Evolutionary conservation across 2,888 invertebrate species (phyloP).

Genomic region (Diadegma fenestrale): DNA sequence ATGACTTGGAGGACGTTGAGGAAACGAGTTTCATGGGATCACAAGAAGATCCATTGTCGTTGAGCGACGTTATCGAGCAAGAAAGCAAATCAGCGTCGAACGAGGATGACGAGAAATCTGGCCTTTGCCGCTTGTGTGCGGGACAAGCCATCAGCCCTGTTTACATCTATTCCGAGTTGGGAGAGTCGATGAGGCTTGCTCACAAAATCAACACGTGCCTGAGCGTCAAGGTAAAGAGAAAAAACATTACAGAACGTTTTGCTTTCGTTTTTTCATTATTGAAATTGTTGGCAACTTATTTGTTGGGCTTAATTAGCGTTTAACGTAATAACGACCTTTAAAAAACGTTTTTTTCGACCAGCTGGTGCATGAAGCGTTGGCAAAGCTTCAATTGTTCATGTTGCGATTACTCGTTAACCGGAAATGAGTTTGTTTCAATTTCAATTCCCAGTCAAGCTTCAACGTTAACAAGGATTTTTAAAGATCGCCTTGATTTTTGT

Average conservation of each 20-base stretch:
- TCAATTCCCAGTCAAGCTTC: no score
- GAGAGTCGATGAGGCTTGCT: conserved; percentile 76
- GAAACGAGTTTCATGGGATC: conserved; percentile 76
- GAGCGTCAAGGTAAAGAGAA: conserved; percentile 75
- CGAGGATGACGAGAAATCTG: conserved; percentile 43
- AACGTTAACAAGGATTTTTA: no score
- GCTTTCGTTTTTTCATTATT: no score
- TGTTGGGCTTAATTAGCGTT: no score
- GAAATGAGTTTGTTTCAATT: no score
- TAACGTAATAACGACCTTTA: no score
- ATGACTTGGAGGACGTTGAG: conserved; percentile 74
- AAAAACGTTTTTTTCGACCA: neutral
- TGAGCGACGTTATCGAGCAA: conserved; percentile 72
- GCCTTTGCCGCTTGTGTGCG: conserved; percentile 77
- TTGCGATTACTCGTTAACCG: no score
- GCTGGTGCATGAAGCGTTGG: neutral
- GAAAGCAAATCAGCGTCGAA: conserved; percentile 59
- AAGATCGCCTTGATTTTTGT: no score
- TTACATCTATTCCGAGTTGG: conserved; percentile 78
- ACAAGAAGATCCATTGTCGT: conserved; percentile 76
- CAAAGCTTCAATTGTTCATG: no score
- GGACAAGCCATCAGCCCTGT: conserved; percentile 75
- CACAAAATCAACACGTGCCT: conserved; percentile 78
- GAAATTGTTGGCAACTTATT: no score
- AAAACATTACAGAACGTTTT: neutral